Base-by-base conservation (phyloP, 2,888 invertebrate species). In the Protonemura montana region DNA sequence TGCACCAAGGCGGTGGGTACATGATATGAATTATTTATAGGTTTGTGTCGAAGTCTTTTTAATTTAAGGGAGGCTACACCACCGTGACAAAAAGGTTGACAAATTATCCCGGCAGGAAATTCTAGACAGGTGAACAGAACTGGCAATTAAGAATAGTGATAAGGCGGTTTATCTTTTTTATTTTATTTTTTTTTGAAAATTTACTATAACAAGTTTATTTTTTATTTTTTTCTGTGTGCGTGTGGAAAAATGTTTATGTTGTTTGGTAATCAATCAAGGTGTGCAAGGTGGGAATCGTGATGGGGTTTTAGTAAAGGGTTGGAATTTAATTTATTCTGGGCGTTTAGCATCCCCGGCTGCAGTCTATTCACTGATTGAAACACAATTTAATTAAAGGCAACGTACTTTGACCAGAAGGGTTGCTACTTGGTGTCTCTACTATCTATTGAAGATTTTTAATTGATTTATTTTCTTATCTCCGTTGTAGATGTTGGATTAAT, bases 51-150 rank as follows among this genome's bases (percentile, higher is more conserved):
- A 2, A 59, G 59, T 10, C 7, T 59, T 59, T 59, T 59, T 59
- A 59, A 59, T 59, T 59, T 59, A 59, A 21, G 59, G 59, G 59
- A 59, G 13, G 59, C 59, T 59, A 21, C 59, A 13, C 1, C 35
- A 10, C 35, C 1, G 59, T 13, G 59, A 59, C 59, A 59, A 59
- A 59, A 59, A 59, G 59, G 59, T 10, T 59, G 59, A 59, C 59
- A 59, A 59, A 59, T 59, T 59, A 21, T 59, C 1, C 13, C 16
- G 59, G 21, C 59, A 59, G 59, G 59, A 59, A 59, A 59, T 59
- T 59, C 59, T 59, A 59, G 59, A 59, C 59, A 59, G 59, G 59
- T 59, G 59, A 59, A 59, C 59, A 59, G 7, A 59, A 59, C 59
- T 16, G 59, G 59, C 59, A 59, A 59, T 59, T 59, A 59, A 10